Evolutionary conservation across 37 sponge, comb jelly and placozoan genomes (phyloP), one percentile per base, ranked within the genome.

Genomic region (Spongilla lacustris): DNA sequence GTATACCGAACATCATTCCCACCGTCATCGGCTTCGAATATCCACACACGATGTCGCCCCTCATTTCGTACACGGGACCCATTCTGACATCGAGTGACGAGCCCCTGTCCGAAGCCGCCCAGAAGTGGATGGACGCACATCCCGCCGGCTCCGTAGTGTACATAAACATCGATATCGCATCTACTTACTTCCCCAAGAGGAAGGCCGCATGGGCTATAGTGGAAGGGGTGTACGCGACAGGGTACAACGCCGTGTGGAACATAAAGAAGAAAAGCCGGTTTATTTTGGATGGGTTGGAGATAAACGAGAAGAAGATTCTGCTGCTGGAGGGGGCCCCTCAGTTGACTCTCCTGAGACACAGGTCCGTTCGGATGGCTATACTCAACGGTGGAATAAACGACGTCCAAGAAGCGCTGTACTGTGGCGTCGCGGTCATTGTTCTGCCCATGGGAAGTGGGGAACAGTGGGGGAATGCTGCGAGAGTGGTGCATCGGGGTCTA

Each of bases 301-400:
- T 77, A 0, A 70, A 66, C 36, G 67, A 33, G 14, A 71, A 46
- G 28, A 27, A 22, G 30, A 68, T 81, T 0, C 36, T 75, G 4
- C 24, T 73, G 12, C 30, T 34, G n/a, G 67, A 36, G 0, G 81
- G 88, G 88, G 21, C 74, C 0, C 77, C 81, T 37, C 88, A 87
- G 82, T 27, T 58, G 14, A 34, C 73, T 29, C 69, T 87, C 13
- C 33, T 87, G 33, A 23, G 48, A 24, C 88, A 87, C 33, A 37
- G 68, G 41, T 37, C 76, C 28, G 68, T 81, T 21, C 22, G 30
- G 25, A 48, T 87, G 28, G 81, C 82, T 1, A 49, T 81, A 32
- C 67, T 81, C 1, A 82, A 87, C 69, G 49, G 88, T 74, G 88
- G 88, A 11, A 26, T 87, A 25, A 76, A 76, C 0, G 88, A 82